A percentile compares a stretch with the other conserved stretches of the same genome.
phyloP scores from a whole-genome alignment of 2,797 vertebrate genomes.

The Sebastes itinus region DNA sequence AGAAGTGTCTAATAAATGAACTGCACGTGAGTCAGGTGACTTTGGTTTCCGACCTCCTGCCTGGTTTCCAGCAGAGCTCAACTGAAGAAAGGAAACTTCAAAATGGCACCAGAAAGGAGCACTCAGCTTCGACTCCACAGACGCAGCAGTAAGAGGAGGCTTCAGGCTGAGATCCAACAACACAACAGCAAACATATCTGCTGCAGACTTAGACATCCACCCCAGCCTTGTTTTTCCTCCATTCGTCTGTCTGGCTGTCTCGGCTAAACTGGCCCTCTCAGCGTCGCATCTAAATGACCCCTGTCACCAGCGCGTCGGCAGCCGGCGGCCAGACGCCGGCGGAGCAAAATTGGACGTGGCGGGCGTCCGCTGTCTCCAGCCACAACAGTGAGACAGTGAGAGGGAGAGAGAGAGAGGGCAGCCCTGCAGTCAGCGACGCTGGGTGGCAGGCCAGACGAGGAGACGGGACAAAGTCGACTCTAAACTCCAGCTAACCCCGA shows the following conservation, averaged over 20 bases:
- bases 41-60: background rate
- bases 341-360: slow-evolving; percentile 38
- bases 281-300: slow-evolving; percentile 30
- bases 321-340: slow-evolving; percentile 20
- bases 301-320: slow-evolving; percentile 29
- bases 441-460: slow-evolving; percentile 21
- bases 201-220: slow-evolving; percentile 13
- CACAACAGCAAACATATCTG: background rate
- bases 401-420: background rate
- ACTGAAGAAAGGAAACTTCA: background rate
- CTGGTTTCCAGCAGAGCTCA: background rate
- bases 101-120: background rate
- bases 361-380: slow-evolving; percentile 47
- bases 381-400: slow-evolving; percentile 32
- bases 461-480: slow-evolving; percentile 43
- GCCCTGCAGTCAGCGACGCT: slow-evolving; percentile 18
- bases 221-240: background rate
- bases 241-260: background rate
- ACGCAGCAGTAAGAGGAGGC: background rate
- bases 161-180: slow-evolving; percentile 13
- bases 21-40: background rate
- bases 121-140: background rate
- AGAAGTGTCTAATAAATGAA: background rate
- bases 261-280: slow-evolving; percentile 27
- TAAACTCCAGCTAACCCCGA: slow-evolving; percentile 63